Base-by-base conservation (phyloP, 2,113 vertebrate genomes). In the Sardina pilchardus region DNA sequence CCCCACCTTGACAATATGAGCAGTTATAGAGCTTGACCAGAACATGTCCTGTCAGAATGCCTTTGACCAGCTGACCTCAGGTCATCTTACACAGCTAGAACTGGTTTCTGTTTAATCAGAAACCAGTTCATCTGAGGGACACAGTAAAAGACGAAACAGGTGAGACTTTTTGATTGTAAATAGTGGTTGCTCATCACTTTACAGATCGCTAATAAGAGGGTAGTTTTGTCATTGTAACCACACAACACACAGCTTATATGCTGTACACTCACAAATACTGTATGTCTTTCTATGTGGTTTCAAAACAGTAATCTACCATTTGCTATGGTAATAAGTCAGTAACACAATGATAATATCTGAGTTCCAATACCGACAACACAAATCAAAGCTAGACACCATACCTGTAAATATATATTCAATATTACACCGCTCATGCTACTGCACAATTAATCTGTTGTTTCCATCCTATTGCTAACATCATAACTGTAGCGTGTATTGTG, bases 41-140 rank as follows among this genome's bases (percentile, higher is more conserved):
- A 80, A 56, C 85, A 56, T 36, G 7, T 42, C 45, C 85, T 83
- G 85, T 83, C 81, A 75, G 43, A 36, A 43, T 12, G n/a, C 24
- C n/a, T 42, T 48, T 10, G 6, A 71, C 82, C 63, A 44, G 9
- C 1, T 34, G 6, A 47, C 36, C 21, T 47, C 43, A 34, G 17
- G 85, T 80, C 81, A 81, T 75, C 82, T 81, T 78, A 75, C 56
- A 24, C 24, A 26, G 24, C 56, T 26, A 63, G 24, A n/a, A 24
- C n/a, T n/a, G n/a, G n/a, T n/a, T n/a, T n/a, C n/a, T 63, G 56
- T n/a, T 63, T 8, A 5, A 9, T 7, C 24, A 63, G 56, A 63
- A 63, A 21, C 56, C 56, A 63, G 56, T 26, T 10, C 53, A 44
- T 47, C 45, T 39, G 19, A 45, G 63, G 30, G 24, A 39, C 21